Conservation (phyloP, 1,140 invertebrate genomes). For the Heliconius nattereri region DNA sequence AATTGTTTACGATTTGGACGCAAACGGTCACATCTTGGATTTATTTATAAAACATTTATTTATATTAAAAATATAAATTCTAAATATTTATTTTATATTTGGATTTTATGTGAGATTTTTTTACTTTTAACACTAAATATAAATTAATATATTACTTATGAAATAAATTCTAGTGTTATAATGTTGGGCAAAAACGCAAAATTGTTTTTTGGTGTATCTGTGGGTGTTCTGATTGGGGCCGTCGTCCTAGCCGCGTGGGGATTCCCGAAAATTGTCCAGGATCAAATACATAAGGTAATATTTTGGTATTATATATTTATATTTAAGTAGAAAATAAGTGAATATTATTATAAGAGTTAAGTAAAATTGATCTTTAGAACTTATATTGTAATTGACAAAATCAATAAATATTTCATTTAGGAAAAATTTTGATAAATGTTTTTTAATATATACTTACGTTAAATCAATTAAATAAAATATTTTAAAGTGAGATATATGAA, state of each 20-base stretch:
- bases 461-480: no score
- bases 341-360: neutral
- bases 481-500: neutral
- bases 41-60: neutral
- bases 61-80: neutral
- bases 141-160: neutral
- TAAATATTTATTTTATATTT: neutral
- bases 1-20: constrained; percentile 31
- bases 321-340: constrained; percentile 15
- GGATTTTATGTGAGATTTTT: neutral
- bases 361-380: neutral
- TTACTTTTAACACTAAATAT: neutral
- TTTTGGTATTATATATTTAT: constrained; percentile 22
- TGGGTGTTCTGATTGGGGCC: constrained; percentile 54
- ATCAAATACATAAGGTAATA: constrained; percentile 67
- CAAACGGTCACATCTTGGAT: constrained; percentile 19
- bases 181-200: constrained; percentile 68
- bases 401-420: no score
- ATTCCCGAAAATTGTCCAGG: constrained; percentile 63
- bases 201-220: constrained; percentile 55
- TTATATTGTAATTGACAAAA: no score
- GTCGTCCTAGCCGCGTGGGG: constrained; percentile 67
- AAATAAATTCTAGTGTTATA: neutral
- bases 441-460: no score
- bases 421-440: no score